These are phyloP conservation scores for Endotricha flammealis DNA, from an alignment of 2,888 invertebrate genomes.

Conservation along the genomic window DNA sequence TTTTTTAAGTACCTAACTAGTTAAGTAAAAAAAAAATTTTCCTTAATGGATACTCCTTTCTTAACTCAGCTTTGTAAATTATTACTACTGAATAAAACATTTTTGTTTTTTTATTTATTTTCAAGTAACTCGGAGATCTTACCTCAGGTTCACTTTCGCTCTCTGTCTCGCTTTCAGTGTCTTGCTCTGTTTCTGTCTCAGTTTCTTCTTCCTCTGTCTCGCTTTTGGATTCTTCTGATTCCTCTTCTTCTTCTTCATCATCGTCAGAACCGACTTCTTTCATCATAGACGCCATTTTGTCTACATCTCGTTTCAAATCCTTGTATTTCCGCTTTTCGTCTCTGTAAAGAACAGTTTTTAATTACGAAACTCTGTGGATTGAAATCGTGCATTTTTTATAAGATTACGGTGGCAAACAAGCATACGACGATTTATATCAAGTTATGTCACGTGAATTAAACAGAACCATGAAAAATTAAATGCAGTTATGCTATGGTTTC, in stretches of 20 bases:
- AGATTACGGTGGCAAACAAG: too few species aligned
- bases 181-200: conserved; percentile 82
- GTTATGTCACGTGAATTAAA: too few species aligned
- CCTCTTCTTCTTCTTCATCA: conserved; percentile 79
- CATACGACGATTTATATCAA: too few species aligned
- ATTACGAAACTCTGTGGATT: too few species aligned
- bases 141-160: conserved; percentile 83
- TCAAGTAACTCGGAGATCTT: conserved; percentile 22
- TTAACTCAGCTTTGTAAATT: too few species aligned
- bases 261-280: conserved; percentile 87
- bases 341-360: conserved; percentile 57
- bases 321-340: conserved; percentile 91
- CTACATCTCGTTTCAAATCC: conserved; percentile 90
- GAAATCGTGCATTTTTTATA: too few species aligned
- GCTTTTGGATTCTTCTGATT: conserved; percentile 78
- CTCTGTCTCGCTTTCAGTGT: conserved; percentile 82
- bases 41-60: too few species aligned
- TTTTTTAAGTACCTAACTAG: too few species aligned
- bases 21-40: not conserved
- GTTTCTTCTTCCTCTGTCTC: conserved; percentile 78
- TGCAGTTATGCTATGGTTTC: too few species aligned
- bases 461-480: too few species aligned
- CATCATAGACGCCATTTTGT: conserved; percentile 93
- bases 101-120: not conserved
- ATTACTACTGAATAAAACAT: too few species aligned